phyloP scores from a whole-genome alignment of 2,888 invertebrate species.

The Nysson spinosus region DNA sequence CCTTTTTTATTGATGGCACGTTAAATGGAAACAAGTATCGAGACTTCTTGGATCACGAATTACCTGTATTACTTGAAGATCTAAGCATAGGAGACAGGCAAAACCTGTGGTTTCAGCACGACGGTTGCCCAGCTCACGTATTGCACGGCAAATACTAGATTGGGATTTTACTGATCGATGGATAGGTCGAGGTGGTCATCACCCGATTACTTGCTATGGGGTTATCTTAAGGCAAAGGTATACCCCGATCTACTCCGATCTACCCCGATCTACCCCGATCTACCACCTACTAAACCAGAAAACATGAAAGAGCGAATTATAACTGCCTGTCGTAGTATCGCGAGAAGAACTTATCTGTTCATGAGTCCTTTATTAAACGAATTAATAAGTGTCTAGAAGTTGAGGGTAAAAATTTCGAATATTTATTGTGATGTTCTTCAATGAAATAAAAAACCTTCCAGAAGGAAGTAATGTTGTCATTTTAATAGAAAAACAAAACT shows the following conservation, averaged over 20 bases:
- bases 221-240: too few relatives aligned
- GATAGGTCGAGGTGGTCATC: conserved; percentile 3
- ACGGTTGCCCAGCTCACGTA: neutral
- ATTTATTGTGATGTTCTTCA: too few relatives aligned
- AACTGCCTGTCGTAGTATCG: too few relatives aligned
- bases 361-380: too few relatives aligned
- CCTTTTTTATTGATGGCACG: neutral
- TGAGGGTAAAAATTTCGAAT: too few relatives aligned
- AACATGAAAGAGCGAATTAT: neutral
- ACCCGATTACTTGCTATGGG: neutral
- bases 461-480: too few relatives aligned
- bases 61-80: too few relatives aligned
- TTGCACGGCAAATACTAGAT: neutral
- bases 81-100: too few relatives aligned
- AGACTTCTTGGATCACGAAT: too few relatives aligned
- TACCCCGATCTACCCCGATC: too few relatives aligned
- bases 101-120: neutral
- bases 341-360: too few relatives aligned
- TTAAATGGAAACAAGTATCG: conserved; percentile 1
- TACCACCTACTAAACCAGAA: neutral
- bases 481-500: neutral
- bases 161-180: neutral
- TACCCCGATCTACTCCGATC: neutral
- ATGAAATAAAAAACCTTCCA: neutral
- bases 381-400: too few relatives aligned